A percentile compares a stretch with the other conserved stretches of the same genome.
phyloP scores from a whole-genome alignment of 2,888 invertebrate species.

The Thera obeliscata region DNA sequence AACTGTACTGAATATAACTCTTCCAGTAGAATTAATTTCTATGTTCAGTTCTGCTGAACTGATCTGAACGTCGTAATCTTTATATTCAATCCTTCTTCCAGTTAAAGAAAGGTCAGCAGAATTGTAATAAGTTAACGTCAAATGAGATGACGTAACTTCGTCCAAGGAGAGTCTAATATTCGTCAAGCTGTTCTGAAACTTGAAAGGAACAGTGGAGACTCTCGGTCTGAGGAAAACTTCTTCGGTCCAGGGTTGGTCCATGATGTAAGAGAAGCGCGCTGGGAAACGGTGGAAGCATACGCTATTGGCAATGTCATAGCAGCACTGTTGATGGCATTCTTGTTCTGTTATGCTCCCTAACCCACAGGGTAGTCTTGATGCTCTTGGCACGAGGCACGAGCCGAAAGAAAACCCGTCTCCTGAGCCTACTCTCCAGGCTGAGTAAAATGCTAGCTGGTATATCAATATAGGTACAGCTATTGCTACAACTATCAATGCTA shows the following conservation, averaged over 20 bases:
- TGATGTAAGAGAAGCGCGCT: constrained; percentile 77
- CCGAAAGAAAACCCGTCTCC: constrained; percentile 72
- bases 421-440: constrained; percentile 56
- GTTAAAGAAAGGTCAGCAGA: constrained; percentile 44
- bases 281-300: constrained; percentile 82
- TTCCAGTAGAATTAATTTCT: constrained; percentile 55
- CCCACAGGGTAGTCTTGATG: constrained; percentile 68
- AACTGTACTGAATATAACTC: constrained; percentile 79
- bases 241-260: constrained; percentile 65
- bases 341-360: constrained; percentile 53
- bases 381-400: constrained; percentile 65
- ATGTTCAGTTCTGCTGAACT: constrained; percentile 64
- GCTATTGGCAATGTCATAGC: constrained; percentile 71
- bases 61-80: constrained; percentile 59
- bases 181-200: constrained; percentile 53
- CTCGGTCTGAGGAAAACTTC: constrained; percentile 61
- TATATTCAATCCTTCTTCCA: constrained; percentile 57
- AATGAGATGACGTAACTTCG: constrained; percentile 67
- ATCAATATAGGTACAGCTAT: constrained; percentile 63
- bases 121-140: constrained; percentile 67
- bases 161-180: constrained; percentile 64
- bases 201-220: constrained; percentile 63
- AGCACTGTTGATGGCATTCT: constrained; percentile 78
- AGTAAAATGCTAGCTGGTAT: constrained; percentile 62
- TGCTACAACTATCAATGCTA: constrained; percentile 52